A percentile compares a stretch with the other conserved stretches of the same genome.
Evolutionary conservation across 2,797 vertebrate species (phyloP).

Genomic region (Parambassis ranga): DNA sequence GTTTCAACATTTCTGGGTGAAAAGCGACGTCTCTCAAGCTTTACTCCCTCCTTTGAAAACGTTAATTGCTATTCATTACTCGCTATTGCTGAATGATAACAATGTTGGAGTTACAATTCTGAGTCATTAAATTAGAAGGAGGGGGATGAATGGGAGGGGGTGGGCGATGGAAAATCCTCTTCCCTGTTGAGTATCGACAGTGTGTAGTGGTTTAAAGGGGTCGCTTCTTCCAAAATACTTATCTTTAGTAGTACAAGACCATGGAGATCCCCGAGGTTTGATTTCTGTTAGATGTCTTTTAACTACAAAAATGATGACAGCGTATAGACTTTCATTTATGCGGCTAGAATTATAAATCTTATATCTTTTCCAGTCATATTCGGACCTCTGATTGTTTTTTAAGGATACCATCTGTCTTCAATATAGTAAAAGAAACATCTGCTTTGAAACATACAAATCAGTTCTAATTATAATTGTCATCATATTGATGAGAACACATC

Average conservation of each 20-base stretch:
- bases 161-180: constrained; percentile 28
- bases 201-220: constrained; percentile 29
- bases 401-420: too few species aligned
- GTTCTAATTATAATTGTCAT: too few species aligned
- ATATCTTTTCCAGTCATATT: too few species aligned
- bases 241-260: background rate
- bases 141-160: constrained; percentile 55
- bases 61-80: constrained; percentile 76
- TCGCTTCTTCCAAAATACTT: constrained; percentile 5
- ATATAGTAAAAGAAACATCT: too few species aligned
- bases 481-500: too few species aligned
- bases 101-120: constrained; percentile 75
- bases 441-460: too few species aligned
- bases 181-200: constrained; percentile 28
- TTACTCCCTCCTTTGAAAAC: constrained; percentile 66
- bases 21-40: constrained; percentile 67
- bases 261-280: background rate
- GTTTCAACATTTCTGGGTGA: constrained; percentile 68
- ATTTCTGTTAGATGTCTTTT: background rate
- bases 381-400: too few species aligned
- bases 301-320: too few species aligned
- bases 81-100: constrained; percentile 72
- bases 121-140: constrained; percentile 73
- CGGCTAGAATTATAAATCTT: too few species aligned
- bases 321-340: background rate